A percentile compares a stretch with the other conserved stretches of the same genome.
These are phyloP conservation scores for Stigmatopora nigra DNA, from an alignment of 2,113 vertebrate genomes.

Conservation along the genomic window DNA sequence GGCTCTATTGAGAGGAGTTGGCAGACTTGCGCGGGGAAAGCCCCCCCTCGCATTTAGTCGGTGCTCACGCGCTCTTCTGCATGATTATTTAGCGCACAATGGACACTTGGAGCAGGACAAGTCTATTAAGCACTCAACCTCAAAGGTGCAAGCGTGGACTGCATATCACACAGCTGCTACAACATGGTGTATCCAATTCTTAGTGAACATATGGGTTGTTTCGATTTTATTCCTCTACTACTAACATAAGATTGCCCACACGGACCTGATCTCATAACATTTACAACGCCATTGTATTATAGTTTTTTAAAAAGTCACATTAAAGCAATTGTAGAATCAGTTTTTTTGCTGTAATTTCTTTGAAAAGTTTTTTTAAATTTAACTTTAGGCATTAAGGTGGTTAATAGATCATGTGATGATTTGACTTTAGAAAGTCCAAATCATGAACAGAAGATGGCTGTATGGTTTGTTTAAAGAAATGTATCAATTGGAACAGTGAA, in stretches of 20 bases:
- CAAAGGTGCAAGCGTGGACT: not conserved
- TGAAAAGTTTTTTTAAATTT: not conserved
- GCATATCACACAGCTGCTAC: not conserved
- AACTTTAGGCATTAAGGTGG: too few species aligned
- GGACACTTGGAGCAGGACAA: constrained; percentile 4
- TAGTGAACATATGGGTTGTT: too few species aligned
- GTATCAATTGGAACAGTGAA: too few species aligned
- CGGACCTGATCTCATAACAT: too few species aligned
- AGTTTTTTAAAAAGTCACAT: not conserved
- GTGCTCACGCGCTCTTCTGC: constrained; percentile 44
- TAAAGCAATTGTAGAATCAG: not conserved
- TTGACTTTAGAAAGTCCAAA: too few species aligned
- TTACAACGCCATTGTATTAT: too few species aligned
- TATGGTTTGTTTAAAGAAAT: too few species aligned
- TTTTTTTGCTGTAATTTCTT: not conserved
- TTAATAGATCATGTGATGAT: too few species aligned
- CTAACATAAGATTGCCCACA: not conserved
- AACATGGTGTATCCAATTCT: not conserved
- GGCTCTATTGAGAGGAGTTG: constrained; percentile 57
- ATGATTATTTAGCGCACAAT: constrained; percentile 53
- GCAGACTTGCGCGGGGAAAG: constrained; percentile 54
- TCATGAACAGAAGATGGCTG: too few species aligned
- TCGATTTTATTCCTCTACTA: not conserved
- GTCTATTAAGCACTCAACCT: constrained; percentile 2
- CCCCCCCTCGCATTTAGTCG: constrained; percentile 47